phyloP scores from a whole-genome alignment of 2,797 vertebrate species.

The Cyclura pinguis region DNA sequence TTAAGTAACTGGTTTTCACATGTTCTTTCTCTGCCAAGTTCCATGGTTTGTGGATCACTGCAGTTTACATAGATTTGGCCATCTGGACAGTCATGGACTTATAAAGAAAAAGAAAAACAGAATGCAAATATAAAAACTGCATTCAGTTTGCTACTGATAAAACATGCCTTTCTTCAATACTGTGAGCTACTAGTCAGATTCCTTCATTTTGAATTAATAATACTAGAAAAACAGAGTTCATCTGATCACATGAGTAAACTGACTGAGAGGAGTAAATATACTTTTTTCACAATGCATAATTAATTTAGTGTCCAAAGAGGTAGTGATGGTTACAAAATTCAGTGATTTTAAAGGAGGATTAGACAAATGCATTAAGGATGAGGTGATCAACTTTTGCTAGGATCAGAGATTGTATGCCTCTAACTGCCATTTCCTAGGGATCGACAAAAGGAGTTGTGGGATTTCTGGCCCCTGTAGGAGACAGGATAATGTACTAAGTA shows the following conservation, averaged over 20 bases:
- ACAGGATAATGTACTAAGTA: neutral
- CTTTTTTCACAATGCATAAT: neutral
- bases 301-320: neutral
- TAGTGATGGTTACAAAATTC: neutral
- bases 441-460: neutral
- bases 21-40: conserved; percentile 85
- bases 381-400: too few relatives aligned
- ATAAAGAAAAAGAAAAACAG: neutral
- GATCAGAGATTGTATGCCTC: neutral
- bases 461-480: neutral
- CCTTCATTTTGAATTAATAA: neutral
- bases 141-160: neutral
- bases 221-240: neutral
- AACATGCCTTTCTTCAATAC: neutral
- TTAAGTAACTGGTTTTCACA: conserved; percentile 95
- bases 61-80: conserved; percentile 92
- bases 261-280: neutral
- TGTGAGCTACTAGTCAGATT: neutral
- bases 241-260: neutral
- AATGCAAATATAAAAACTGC: neutral
- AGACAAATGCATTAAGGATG: neutral
- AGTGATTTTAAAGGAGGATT: neutral
- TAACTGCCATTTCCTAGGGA: neutral
- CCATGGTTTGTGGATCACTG: conserved; percentile 74
- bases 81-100: conserved; percentile 85